These are phyloP conservation scores for Diachrysia chrysitis DNA, from an alignment of 2,888 invertebrate genomes.

Conservation along the genomic window DNA sequence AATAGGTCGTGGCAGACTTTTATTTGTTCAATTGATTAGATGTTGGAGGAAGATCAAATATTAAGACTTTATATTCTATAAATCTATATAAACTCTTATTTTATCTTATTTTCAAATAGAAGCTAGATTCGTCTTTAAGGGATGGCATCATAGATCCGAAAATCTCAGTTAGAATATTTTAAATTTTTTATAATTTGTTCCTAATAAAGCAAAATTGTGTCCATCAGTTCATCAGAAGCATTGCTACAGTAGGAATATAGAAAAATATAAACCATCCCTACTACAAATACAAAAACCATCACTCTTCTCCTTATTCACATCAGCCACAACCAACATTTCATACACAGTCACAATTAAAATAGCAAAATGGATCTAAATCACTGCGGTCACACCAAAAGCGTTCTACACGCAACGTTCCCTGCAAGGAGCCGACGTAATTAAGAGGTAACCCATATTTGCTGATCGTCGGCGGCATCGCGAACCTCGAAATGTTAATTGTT, in stretches of 20 bases:
- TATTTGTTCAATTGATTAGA: not conserved
- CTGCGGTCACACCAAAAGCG: conserved; percentile 45
- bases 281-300: not conserved
- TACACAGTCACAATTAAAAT: conserved; percentile 2
- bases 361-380: conserved; percentile 42
- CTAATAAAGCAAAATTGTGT: too few species aligned
- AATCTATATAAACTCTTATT: too few species aligned
- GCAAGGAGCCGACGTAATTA: conserved; percentile 59
- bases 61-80: too few species aligned
- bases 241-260: too few species aligned
- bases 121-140: too few species aligned
- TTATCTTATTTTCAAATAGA: too few species aligned
- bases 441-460: conserved; percentile 63
- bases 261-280: too few species aligned
- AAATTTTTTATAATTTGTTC: too few species aligned
- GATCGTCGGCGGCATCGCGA: conserved; percentile 57
- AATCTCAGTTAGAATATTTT: too few species aligned
- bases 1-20: not conserved
- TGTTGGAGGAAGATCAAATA: too few species aligned
- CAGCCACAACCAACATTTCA: not conserved
- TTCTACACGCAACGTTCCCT: conserved; percentile 26
- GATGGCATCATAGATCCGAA: too few species aligned
- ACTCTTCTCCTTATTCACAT: not conserved
- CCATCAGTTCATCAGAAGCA: too few species aligned
- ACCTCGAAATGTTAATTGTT: conserved; percentile 63